Evolutionary conservation across 2,888 invertebrate species (phyloP).

Genomic region (Limnephilus auricula): DNA sequence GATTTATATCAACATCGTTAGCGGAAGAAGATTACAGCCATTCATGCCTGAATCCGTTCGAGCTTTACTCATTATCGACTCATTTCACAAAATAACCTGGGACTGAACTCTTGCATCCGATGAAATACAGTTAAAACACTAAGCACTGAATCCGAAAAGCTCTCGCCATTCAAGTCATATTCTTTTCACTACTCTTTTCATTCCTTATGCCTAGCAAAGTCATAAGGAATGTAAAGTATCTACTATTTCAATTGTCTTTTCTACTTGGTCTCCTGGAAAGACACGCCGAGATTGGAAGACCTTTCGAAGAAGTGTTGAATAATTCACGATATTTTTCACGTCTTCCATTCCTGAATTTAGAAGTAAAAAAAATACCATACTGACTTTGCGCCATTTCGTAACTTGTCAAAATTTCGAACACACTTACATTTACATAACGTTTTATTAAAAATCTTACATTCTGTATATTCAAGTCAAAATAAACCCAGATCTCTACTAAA

Average conservation of each 20-base stretch:
- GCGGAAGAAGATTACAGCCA: background rate
- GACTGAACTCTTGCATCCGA: background rate
- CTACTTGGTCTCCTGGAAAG: background rate
- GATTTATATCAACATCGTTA: background rate
- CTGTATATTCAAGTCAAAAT: background rate
- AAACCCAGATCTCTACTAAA: background rate
- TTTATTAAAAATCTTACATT: background rate
- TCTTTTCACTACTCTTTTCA: background rate
- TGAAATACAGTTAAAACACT: background rate
- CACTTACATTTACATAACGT: background rate
- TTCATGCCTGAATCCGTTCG: background rate
- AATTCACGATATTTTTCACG: background rate
- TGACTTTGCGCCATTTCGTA: background rate
- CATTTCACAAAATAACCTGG: background rate
- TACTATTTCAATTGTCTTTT: conserved; percentile 6
- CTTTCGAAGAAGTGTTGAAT: background rate
- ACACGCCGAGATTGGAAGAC: background rate
- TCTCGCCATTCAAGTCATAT: background rate
- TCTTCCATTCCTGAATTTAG: background rate
- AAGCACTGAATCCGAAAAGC: background rate
- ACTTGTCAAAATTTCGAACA: background rate
- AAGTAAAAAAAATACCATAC: background rate
- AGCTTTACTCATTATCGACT: background rate
- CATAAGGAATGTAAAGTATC: background rate
- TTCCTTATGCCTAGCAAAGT: background rate